A percentile compares a stretch with the other conserved stretches of the same genome.
phyloP scores from a whole-genome alignment of 2,888 invertebrate species.

The Lasius platythorax region DNA sequence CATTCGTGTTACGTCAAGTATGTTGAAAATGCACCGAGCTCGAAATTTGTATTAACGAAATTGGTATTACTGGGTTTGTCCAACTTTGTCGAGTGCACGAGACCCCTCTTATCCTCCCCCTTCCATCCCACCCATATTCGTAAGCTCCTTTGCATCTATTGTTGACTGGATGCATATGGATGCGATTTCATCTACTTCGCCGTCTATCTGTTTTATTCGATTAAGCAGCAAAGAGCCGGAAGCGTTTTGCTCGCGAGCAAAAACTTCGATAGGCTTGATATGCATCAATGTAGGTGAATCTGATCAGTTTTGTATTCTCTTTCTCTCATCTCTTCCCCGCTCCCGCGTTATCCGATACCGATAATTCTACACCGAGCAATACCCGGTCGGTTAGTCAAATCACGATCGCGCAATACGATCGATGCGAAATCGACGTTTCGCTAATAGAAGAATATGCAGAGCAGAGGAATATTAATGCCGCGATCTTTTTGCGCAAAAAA shows the following conservation, averaged over 20 bases:
- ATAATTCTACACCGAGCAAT: constrained; percentile 43
- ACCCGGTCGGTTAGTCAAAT: constrained; percentile 51
- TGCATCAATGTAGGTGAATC: constrained; percentile 51
- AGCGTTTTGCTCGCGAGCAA: constrained; percentile 44
- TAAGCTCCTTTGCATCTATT: constrained; percentile 37
- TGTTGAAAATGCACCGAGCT: constrained; percentile 2
- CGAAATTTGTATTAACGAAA: constrained; percentile 38
- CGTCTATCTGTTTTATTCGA: constrained; percentile 50
- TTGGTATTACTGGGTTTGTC: constrained; percentile 25
- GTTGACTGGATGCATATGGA: constrained; percentile 39
- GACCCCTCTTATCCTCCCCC: background rate
- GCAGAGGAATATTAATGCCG: constrained; percentile 53
- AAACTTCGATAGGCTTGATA: constrained; percentile 51
- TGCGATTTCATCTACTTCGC: constrained; percentile 43
- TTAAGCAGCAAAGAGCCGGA: constrained; percentile 50
- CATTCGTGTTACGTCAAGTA: constrained; percentile 22
- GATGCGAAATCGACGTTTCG: constrained; percentile 38
- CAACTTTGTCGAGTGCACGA: constrained; percentile 6
- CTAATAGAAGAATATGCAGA: constrained; percentile 59
- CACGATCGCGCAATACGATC: constrained; percentile 47
- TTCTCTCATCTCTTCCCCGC: background rate
- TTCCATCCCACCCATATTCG: background rate
- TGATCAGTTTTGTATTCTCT: constrained; percentile 40
- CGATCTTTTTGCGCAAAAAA: background rate
- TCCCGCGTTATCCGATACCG: constrained; percentile 46